Evolutionary conservation across 2,113 vertebrate species (phyloP), one percentile per base, ranked within the genome.

Genomic region (Scopus umbretta): DNA sequence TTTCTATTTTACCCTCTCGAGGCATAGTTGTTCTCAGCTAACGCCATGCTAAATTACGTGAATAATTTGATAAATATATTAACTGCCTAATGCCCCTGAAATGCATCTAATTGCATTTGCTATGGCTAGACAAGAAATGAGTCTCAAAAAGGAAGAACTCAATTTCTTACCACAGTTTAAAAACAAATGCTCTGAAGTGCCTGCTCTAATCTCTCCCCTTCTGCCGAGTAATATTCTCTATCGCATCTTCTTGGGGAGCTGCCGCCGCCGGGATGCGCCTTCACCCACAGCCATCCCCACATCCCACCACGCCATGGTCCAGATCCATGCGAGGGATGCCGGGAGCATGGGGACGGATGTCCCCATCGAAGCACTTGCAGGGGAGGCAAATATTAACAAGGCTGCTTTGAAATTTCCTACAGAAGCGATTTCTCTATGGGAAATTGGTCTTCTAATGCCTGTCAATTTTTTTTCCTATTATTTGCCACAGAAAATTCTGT

Each of bases 21-120:
- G 79, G 78, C 92, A 27, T 17, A 66, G 84, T 14, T 43, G 6
- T 94, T 92, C 88, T 88, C 81, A 40, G 92, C 79, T 59, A 83
- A 83, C 88, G 63, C 59, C 94, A 29, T 32, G 93, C 91, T 90
- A 96, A 94, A 91, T 96, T 87, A 88, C 1, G 6, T 53, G 95
- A 85, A 91, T 86, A 92, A 97, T 96, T 90, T 90, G 90, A 97
- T 97, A 96, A 96, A 95, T 97, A 90, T 86, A 95, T 97, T 90
- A 94, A 96, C 55, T 86, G 81, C 88, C 92, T 96, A 85, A 97
- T 92, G 88, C 96, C 85, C 87, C 93, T 93, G 93, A 96, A 96
- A 97, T 78, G 89, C 81, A 56, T 79, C 94, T 97, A 95, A 96
- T 97, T 96, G 93, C 34, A 32, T 95, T 94, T 96, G 91, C 94